phyloP scores from a whole-genome alignment of 2,113 vertebrate genomes.

The Clarias magur region DNA sequence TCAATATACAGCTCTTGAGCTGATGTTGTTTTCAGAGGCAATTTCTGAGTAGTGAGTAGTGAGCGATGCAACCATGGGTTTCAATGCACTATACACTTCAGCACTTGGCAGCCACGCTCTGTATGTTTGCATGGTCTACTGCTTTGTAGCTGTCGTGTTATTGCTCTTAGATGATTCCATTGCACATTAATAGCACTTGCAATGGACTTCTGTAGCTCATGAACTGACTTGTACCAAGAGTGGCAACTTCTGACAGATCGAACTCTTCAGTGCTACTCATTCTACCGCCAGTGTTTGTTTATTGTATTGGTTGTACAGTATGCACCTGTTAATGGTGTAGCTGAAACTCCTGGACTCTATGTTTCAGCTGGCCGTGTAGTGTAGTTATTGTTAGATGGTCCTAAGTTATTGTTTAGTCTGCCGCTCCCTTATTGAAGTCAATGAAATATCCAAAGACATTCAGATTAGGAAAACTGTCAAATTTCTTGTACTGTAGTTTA shows the following conservation, averaged over 20 bases:
- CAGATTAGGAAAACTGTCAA: no score
- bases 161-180: neutral
- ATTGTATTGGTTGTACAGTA: neutral
- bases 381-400: neutral
- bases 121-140: neutral
- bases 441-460: neutral
- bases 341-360: neutral
- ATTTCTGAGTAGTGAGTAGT: neutral
- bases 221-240: neutral
- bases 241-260: no score
- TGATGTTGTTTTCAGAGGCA: neutral
- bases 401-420: neutral
- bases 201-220: neutral
- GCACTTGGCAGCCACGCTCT: neutral
- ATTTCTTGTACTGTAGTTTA: no score
- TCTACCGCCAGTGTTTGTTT: neutral
- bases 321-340: neutral
- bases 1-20: neutral
- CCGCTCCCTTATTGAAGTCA: neutral
- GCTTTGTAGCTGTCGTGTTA: neutral
- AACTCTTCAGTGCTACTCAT: neutral
- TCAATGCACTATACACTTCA: neutral
- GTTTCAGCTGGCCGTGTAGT: neutral
- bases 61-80: neutral
- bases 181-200: neutral